A percentile compares a stretch with the other conserved stretches of the same genome.
These are phyloP conservation scores for Drosophila equinoxialis DNA, from an alignment of 1,140 invertebrate genomes.

Conservation along the genomic window DNA sequence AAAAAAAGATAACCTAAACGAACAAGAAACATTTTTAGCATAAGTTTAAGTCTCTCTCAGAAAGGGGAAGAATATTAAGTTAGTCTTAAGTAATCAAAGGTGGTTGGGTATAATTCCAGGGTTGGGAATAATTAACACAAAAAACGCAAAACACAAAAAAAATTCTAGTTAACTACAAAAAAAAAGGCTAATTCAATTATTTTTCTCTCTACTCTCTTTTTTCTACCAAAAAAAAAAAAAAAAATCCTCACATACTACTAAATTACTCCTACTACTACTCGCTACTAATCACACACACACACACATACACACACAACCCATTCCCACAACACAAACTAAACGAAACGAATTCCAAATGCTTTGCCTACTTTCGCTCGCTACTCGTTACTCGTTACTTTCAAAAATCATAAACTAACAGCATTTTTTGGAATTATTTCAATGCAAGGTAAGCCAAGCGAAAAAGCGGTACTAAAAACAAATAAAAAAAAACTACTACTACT, in stretches of 20 bases:
- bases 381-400: conserved; percentile 56
- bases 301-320: conserved; percentile 34
- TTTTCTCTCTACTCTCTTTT: conserved; percentile 83
- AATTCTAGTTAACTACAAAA: conserved; percentile 41
- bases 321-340: conserved; percentile 23
- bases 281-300: conserved; percentile 63
- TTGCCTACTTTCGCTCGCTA: conserved; percentile 54
- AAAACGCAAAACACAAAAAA: conserved; percentile 11
- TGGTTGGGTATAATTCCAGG: conserved; percentile 1
- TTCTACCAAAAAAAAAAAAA: conserved; percentile 53
- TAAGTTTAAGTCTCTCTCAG: conserved; percentile 25
- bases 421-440: conserved; percentile 99
- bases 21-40: conserved; percentile 23
- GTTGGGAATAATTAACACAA: conserved; percentile 43
- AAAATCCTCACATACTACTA: conserved; percentile 50
- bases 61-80: conserved; percentile 18
- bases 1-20: conserved; percentile 46
- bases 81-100: neutral
- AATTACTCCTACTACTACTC: conserved; percentile 69
- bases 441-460: conserved; percentile 92
- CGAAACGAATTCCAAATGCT: conserved; percentile 67
- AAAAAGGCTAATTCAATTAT: conserved; percentile 81
- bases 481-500: conserved; percentile 56
- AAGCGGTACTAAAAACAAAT: conserved; percentile 67
- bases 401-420: conserved; percentile 87